A percentile compares a stretch with the other conserved stretches of the same genome.
phyloP scores from a whole-genome alignment of 2,797 vertebrate genomes.

The Neopelma chrysocephalum region DNA sequence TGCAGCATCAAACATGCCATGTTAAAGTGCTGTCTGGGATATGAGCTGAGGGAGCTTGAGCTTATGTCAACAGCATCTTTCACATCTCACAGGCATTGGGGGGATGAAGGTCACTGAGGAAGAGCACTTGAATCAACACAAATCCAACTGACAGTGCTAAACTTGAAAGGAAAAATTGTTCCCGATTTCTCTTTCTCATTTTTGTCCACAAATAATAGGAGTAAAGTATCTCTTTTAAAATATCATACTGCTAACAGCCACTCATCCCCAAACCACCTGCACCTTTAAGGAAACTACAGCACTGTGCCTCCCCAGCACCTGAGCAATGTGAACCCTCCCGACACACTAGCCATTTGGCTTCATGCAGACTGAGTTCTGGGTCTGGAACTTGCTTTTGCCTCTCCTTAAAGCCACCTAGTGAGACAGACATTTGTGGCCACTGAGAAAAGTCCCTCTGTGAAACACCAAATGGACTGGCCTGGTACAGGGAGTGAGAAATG shows the following conservation, averaged over 20 bases:
- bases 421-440: not conserved
- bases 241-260: not conserved
- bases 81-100: conserved; percentile 16
- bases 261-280: not conserved
- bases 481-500: not conserved
- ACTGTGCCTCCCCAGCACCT: not conserved
- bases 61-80: conserved; percentile 59
- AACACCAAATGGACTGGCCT: not conserved
- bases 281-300: not conserved
- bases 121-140: conserved; percentile 38
- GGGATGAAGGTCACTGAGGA: conserved; percentile 52
- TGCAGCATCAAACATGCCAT: conserved; percentile 31
- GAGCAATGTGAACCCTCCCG: not conserved
- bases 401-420: not conserved
- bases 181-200: not conserved
- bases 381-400: not conserved
- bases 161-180: conserved; percentile 11
- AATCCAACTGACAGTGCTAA: not conserved
- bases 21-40: conserved; percentile 33
- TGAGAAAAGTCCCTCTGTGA: not conserved
- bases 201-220: not conserved
- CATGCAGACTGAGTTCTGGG: not conserved
- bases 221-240: not conserved
- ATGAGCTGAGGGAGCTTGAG: conserved; percentile 39
- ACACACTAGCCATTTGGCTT: not conserved